These are phyloP conservation scores for Harpagoxenus sublaevis DNA, from an alignment of 2,888 invertebrate genomes.

Conservation along the genomic window DNA sequence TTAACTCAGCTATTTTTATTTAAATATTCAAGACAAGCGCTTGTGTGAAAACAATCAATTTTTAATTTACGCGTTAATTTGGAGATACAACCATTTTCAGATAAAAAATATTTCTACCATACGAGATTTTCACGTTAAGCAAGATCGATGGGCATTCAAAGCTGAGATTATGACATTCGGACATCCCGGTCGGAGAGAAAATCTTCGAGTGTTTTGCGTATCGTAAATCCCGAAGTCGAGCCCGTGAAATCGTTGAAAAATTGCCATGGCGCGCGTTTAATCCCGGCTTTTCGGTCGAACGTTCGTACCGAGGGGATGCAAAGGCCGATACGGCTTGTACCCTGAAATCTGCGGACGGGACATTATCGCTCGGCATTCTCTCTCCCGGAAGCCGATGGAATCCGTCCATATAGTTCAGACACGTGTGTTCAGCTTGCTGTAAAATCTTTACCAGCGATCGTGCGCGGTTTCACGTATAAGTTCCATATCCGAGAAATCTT, in stretches of 20 bases:
- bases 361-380: conserved; percentile 62
- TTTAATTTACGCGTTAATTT: not conserved
- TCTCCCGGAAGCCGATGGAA: conserved; percentile 55
- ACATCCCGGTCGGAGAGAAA: not conserved
- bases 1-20: not conserved
- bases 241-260: conserved; percentile 64
- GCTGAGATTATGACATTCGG: conserved; percentile 20
- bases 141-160: not conserved
- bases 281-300: conserved; percentile 49
- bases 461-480: not conserved
- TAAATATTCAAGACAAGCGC: not conserved
- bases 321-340: conserved; percentile 11
- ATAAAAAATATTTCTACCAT: not conserved
- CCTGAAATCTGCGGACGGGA: conserved; percentile 58
- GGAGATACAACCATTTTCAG: not conserved
- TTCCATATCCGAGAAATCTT: conserved; percentile 6
- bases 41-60: not conserved
- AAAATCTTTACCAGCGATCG: conserved; percentile 59
- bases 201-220: conserved; percentile 18
- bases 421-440: conserved; percentile 54
- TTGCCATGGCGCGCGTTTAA: conserved; percentile 59
- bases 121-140: not conserved
- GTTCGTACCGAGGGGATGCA: conserved; percentile 30
- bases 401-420: conserved; percentile 47
- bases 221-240: conserved; percentile 40